Evolutionary conservation across 2,113 vertebrate genomes (phyloP).

Genomic region (Sterna hirundo): DNA sequence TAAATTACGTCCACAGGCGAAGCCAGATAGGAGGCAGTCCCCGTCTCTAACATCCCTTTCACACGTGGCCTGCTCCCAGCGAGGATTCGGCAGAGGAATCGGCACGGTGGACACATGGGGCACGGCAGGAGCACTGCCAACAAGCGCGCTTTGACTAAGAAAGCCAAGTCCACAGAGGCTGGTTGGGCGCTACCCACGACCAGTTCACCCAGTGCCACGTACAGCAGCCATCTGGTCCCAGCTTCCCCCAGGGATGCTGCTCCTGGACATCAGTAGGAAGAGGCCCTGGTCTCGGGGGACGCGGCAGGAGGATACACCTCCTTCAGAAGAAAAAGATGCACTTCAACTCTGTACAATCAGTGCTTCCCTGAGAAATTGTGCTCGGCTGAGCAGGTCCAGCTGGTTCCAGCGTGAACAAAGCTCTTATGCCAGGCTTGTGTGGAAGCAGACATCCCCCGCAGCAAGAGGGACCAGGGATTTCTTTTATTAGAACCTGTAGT

Average conservation of each 20-base stretch:
- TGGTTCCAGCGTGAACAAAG: background rate
- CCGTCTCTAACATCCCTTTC: background rate
- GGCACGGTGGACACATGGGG: fast-evolving
- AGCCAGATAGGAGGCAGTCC: background rate
- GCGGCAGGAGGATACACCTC: fast-evolving
- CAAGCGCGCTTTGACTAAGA: fast-evolving
- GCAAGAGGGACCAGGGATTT: background rate
- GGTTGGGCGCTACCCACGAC: fast-evolving
- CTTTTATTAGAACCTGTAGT: background rate
- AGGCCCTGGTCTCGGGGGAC: no score
- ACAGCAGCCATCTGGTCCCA: background rate
- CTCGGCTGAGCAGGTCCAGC: background rate
- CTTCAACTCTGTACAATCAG: fast-evolving
- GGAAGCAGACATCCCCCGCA: background rate
- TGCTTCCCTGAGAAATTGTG: background rate
- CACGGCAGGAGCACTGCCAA: fast-evolving
- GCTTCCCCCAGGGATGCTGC: background rate
- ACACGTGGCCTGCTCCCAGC: fast-evolving
- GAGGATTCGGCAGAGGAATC: background rate
- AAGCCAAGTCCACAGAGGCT: background rate
- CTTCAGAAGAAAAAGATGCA: background rate
- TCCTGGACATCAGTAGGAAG: fast-evolving
- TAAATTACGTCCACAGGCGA: background rate
- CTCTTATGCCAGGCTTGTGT: background rate
- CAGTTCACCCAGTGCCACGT: background rate